phyloP scores from a whole-genome alignment of 2,113 vertebrate genomes.

The Labrus mixtus region DNA sequence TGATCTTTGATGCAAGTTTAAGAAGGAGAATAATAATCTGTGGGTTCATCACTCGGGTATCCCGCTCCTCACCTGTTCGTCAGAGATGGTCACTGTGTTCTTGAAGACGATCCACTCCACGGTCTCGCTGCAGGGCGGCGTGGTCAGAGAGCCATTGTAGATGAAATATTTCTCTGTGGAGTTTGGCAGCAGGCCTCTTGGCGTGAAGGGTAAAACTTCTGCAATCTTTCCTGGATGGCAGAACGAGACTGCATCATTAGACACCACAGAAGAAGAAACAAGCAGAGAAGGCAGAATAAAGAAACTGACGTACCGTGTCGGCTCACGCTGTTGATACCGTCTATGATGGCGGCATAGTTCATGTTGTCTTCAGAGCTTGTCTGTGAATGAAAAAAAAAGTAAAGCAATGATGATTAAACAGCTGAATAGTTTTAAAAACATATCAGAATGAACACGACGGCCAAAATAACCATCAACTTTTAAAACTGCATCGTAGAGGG shows the following conservation, averaged over 20 bases:
- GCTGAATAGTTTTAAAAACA: background rate
- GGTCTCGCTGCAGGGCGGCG: slow-evolving; percentile 92
- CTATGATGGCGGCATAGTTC: slow-evolving; percentile 88
- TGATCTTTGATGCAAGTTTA: no score
- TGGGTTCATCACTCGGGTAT: background rate
- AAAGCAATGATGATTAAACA: background rate
- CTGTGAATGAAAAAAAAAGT: slow-evolving; percentile 78
- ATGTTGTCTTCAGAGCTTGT: slow-evolving; percentile 89
- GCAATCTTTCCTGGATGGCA: slow-evolving; percentile 88
- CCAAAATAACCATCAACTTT: no score
- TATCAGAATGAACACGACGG: no score
- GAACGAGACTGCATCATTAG: background rate
- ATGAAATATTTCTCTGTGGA: slow-evolving; percentile 94
- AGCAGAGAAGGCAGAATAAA: background rate
- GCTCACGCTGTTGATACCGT: slow-evolving; percentile 90
- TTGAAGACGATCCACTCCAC: slow-evolving; percentile 98
- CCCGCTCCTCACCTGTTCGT: slow-evolving; percentile 87
- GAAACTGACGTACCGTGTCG: slow-evolving; percentile 87
- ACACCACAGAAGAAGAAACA: background rate
- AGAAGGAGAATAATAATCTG: no score
- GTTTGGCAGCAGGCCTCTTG: slow-evolving; percentile 90
- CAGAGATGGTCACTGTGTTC: slow-evolving; percentile 90
- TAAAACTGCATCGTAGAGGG: no score
- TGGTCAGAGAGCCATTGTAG: slow-evolving; percentile 95
- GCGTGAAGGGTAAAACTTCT: slow-evolving; percentile 85